A percentile compares a stretch with the other conserved stretches of the same genome.
phyloP scores from a whole-genome alignment of 2,888 invertebrate species.

The Euplagia quadripunctaria region DNA sequence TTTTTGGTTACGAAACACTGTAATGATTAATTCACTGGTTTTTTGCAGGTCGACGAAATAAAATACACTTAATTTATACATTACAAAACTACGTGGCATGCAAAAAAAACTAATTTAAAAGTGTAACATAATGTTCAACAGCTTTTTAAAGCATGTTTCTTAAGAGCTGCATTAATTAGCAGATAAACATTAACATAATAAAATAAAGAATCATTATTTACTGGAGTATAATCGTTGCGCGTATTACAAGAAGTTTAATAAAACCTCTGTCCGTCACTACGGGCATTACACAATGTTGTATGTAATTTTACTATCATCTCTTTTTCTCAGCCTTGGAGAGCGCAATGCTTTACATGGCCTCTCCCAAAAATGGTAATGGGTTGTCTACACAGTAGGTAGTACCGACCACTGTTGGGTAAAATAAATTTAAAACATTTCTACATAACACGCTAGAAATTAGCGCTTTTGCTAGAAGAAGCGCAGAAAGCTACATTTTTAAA shows the following conservation, averaged over 20 bases:
- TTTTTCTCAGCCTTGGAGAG: too few relatives aligned
- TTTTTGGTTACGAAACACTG: not conserved
- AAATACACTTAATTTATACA: not conserved
- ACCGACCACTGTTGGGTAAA: too few relatives aligned
- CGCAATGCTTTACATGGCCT: too few relatives aligned
- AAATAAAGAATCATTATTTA: not conserved
- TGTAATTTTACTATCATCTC: too few relatives aligned
- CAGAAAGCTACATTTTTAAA: too few relatives aligned
- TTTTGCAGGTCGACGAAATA: not conserved
- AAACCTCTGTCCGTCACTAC: too few relatives aligned
- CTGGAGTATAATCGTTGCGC: not conserved
- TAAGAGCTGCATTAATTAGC: not conserved
- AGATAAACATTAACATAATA: not conserved
- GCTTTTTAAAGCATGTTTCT: not conserved
- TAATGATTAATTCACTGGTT: not conserved
- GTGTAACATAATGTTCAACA: conserved; percentile 5
- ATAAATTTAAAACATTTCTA: too few relatives aligned
- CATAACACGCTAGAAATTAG: too few relatives aligned
- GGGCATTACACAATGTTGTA: too few relatives aligned
- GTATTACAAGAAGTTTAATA: not conserved
- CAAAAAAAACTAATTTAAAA: conserved; percentile 1
- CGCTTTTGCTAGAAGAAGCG: too few relatives aligned
- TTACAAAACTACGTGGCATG: not conserved
- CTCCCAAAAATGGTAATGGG: too few relatives aligned
- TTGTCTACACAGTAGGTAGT: too few relatives aligned